Evolutionary conservation across 2,113 vertebrate species (phyloP).

Genomic region (Vicugna pacos): DNA sequence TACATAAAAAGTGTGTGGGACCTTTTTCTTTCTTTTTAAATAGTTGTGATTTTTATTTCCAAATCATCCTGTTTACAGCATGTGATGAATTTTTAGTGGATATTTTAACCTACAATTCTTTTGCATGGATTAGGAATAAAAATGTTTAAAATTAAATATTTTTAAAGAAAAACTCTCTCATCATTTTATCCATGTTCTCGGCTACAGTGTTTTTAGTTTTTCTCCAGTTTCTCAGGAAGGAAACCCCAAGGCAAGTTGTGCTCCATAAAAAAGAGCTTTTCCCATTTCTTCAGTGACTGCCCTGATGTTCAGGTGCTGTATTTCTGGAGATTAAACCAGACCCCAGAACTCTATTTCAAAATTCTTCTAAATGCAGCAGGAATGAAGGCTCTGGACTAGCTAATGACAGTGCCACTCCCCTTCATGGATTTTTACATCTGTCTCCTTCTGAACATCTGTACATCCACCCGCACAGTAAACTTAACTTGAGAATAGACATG

Average conservation of each 20-base stretch:
- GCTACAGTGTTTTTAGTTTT: neutral
- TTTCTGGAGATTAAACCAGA: neutral
- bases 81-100: neutral
- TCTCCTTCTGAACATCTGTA: neutral
- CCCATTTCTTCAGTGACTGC: neutral
- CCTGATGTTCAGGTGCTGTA: neutral
- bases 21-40: neutral
- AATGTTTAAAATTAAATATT: neutral
- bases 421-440: neutral
- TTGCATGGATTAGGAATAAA: neutral
- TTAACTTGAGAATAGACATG: neutral
- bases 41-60: neutral
- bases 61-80: neutral
- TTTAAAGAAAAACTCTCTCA: neutral
- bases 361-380: neutral
- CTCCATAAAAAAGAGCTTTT: neutral
- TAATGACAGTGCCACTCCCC: neutral
- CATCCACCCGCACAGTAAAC: neutral
- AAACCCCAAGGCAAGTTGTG: neutral
- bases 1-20: neutral
- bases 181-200: neutral
- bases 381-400: neutral
- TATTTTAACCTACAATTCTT: slow-evolving; percentile 5
- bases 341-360: neutral
- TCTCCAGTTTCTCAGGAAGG: neutral